Evolutionary conservation across 2,888 invertebrate species (phyloP), one percentile per base, ranked within the genome.

Genomic region (Hipparchia semele): DNA sequence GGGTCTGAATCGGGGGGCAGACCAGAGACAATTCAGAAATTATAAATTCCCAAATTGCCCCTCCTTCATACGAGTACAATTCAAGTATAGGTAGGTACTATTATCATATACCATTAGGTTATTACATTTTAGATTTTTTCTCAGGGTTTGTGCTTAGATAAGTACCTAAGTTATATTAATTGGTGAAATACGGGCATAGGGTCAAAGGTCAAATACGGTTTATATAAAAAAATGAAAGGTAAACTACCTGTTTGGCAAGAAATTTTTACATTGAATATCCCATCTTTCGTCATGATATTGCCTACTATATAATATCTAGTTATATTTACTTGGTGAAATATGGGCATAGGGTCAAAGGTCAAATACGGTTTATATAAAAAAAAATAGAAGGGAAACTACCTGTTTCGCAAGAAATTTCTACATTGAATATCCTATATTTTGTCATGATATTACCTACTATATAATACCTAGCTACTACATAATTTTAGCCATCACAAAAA

Each of bases 401-500:
- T 54, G 53, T 8, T 49, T 49, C 49, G 7, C 49, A 7, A 7
- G 49, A 7, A 23, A 23, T 23, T 54, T 10, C 2, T n/a, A 54
- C 53, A 54, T 23, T 23, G n/a, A 54, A n/a, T 54, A 23, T 9
- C 23, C 23, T 23, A 9, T 58, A 4, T 49, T 58, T 58, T 23
- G 23, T 23, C 13, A 60, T 10, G 2, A 60, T 60, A 39, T 33
- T 60, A 68, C 59, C 58, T 46, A 59, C 68, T 10, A n/a, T 67
- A 45, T 8, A 23, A 23, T 23, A 23, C 23, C 49, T 72, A 72
- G 71, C 72, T 75, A 62, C 58, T 71, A 67, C 68, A 64, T 71
- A 74, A 73, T 76, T 76, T 73, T 75, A 76, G 70, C 71, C 61
- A 73, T 59, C 65, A 65, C 76, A 74, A 80, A 79, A 77, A 77